phyloP scores from a whole-genome alignment of 2,113 vertebrate genomes.

The Meleagris gallopavo region DNA sequence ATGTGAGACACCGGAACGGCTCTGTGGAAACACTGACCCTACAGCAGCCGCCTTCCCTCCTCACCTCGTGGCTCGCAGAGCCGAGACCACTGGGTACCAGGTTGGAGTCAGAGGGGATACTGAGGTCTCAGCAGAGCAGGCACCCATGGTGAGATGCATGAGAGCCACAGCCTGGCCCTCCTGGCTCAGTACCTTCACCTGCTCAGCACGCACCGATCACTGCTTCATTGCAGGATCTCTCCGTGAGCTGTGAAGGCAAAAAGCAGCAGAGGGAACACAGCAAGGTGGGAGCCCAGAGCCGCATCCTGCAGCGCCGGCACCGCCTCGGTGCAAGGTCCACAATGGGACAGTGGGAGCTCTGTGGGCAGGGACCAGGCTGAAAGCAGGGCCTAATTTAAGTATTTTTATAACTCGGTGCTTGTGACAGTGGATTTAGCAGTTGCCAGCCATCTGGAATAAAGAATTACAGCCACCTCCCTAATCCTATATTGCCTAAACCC shows the following conservation, averaged over 20 bases:
- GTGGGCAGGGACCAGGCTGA: not conserved
- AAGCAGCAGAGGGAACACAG: slow-evolving; percentile 40
- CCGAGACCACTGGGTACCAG: not conserved
- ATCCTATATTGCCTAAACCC: slow-evolving; percentile 83
- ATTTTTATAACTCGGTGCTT: slow-evolving; percentile 77
- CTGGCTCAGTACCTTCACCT: not conserved
- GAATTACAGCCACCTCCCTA: slow-evolving; percentile 84
- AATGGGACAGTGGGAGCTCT: not conserved
- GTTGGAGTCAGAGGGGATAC: not conserved
- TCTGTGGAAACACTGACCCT: not conserved
- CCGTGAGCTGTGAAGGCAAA: not conserved
- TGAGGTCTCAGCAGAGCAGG: not conserved
- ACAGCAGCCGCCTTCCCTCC: not conserved
- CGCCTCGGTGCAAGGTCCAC: not conserved
- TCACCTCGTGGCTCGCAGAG: accelerated
- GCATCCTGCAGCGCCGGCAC: not conserved
- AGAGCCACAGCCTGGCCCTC: not conserved
- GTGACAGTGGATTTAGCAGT: slow-evolving; percentile 78
- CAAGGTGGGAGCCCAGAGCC: not conserved
- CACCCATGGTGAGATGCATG: accelerated
- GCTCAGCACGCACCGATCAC: not conserved
- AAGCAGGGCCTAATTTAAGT: slow-evolving; percentile 77
- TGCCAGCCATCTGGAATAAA: slow-evolving; percentile 84
- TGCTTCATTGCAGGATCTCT: not conserved
- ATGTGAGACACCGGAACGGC: slow-evolving; percentile 16